phyloP scores from a whole-genome alignment of 2,888 invertebrate species.

The Leptopilina syphax region DNA sequence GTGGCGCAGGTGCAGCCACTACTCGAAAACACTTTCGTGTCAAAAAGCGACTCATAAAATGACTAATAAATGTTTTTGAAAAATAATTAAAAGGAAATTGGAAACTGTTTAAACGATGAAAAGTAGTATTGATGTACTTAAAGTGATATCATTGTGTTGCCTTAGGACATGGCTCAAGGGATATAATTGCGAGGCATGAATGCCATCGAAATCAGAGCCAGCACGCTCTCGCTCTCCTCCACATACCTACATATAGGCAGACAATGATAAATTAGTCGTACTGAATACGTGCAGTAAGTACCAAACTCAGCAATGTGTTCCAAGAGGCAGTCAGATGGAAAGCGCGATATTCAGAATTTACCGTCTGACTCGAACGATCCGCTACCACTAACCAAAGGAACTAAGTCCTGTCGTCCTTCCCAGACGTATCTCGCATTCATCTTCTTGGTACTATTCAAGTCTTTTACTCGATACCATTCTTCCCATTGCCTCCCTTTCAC shows the following conservation, averaged over 20 bases:
- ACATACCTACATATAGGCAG: conserved; percentile 53
- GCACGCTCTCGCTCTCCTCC: conserved; percentile 26
- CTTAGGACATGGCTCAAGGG: conserved; percentile 22
- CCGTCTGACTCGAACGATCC: conserved; percentile 50
- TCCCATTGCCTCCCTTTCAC: conserved; percentile 8
- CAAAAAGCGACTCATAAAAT: conserved; percentile 21
- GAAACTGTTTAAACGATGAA: no score
- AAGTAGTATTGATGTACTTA: neutral
- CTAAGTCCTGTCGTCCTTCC: conserved; percentile 24
- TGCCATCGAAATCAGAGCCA: conserved; percentile 39
- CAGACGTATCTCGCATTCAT: conserved; percentile 22
- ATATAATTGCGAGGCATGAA: conserved; percentile 37
- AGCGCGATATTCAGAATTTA: conserved; percentile 52
- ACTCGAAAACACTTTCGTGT: conserved; percentile 23
- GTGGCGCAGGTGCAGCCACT: conserved; percentile 46
- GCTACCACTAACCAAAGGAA: conserved; percentile 41
- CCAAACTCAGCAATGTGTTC: conserved; percentile 46
- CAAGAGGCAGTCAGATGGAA: conserved; percentile 50
- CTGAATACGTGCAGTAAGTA: conserved; percentile 47
- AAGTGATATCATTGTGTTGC: conserved; percentile 28
- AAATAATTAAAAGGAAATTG: neutral
- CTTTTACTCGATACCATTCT: conserved; percentile 27
- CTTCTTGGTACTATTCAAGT: conserved; percentile 39
- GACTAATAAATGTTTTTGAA: conserved; percentile 6
- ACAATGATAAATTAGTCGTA: conserved; percentile 66